These are phyloP conservation scores for Dendronephthya gigantea DNA, from an alignment of 64 coral and sea anemone species.

Conservation along the genomic window DNA sequence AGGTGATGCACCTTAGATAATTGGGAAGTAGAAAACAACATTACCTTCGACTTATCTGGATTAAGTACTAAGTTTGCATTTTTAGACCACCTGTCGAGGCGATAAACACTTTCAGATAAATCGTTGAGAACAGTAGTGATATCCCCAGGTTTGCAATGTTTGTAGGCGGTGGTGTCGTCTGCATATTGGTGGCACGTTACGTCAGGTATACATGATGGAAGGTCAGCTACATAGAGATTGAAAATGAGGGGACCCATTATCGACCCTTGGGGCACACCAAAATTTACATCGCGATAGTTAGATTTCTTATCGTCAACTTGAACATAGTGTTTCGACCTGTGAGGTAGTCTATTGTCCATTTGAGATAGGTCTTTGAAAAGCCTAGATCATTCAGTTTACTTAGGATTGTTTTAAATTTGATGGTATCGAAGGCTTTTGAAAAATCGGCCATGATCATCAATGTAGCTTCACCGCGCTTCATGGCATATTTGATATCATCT, in stretches of 20 bases:
- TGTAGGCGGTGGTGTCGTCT: conserved; percentile 19
- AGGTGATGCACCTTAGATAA: neutral
- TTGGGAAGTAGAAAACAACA: conserved; percentile 19
- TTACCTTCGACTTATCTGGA: conserved; percentile 20
- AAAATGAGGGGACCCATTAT: neutral
- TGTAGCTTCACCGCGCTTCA: conserved; percentile 27
- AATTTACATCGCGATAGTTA: neutral
- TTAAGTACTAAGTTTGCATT: conserved; percentile 21
- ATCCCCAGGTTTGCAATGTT: conserved; percentile 19
- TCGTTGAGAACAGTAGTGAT: neutral
- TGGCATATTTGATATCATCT: conserved; percentile 23
- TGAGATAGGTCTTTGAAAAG: neutral
- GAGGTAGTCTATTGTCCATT: neutral
- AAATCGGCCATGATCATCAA: conserved; percentile 28
- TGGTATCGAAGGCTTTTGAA: conserved; percentile 18
- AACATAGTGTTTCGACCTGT: neutral
- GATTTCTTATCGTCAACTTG: conserved; percentile 8
- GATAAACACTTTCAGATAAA: neutral
- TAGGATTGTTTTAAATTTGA: neutral
- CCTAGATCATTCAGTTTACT: conserved; percentile 11
- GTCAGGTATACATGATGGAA: neutral
- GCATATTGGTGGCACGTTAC: neutral
- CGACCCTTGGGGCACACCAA: conserved; percentile 11
- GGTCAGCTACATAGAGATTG: neutral
- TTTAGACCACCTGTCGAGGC: neutral